These are phyloP conservation scores for Sebastes matsubarae DNA, from an alignment of 2,797 vertebrate genomes.

Conservation along the genomic window DNA sequence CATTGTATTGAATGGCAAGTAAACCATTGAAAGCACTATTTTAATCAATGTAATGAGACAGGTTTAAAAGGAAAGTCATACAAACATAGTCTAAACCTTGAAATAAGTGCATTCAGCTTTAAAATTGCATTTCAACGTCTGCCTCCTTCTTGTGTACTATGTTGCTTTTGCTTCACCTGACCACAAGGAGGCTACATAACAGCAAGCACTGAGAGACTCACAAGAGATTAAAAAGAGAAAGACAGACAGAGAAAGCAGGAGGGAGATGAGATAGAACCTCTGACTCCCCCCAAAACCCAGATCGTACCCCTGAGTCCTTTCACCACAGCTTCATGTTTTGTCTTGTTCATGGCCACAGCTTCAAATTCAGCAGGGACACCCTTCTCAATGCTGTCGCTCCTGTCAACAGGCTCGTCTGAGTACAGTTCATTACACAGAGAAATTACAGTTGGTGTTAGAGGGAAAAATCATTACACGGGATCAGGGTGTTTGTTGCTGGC, in stretches of 20 bases:
- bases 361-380: constrained; percentile 3
- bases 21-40: neutral
- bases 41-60: neutral
- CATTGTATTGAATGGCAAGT: neutral
- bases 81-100: neutral
- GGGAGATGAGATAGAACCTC: neutral
- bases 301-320: neutral
- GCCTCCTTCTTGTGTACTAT: neutral
- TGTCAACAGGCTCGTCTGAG: constrained; percentile 3
- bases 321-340: neutral
- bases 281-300: neutral
- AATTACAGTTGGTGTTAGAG: constrained; percentile 12
- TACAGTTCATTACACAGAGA: constrained; percentile 16
- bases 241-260: neutral
- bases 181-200: constrained; percentile 61
- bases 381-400: neutral
- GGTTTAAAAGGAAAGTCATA: neutral
- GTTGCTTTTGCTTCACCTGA: constrained; percentile 32
- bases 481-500: constrained; percentile 19
- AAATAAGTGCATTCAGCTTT: neutral
- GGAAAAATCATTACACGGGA: neutral
- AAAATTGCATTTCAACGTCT: neutral
- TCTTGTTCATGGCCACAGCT: neutral
- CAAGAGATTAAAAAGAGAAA: neutral
- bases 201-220: neutral